A percentile compares a stretch with the other conserved stretches of the same genome.
Conservation (phyloP, 1,140 invertebrate species). For the Pantala flavescens region DNA sequence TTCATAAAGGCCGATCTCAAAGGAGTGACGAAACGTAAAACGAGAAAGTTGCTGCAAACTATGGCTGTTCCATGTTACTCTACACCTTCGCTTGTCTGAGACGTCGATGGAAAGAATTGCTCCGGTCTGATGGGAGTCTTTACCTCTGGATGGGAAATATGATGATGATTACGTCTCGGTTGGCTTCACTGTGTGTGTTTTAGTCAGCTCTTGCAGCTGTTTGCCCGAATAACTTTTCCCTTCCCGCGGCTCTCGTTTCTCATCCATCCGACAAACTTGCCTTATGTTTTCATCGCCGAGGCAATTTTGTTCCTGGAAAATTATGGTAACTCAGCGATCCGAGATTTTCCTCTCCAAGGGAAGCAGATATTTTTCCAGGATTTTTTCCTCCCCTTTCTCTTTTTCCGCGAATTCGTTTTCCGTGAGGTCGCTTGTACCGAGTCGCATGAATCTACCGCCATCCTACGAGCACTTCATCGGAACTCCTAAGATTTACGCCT, state of each 20-base stretch:
- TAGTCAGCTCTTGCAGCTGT: conserved; percentile 7
- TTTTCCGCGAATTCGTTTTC: no score
- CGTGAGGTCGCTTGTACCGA: no score
- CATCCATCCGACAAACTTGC: conserved; percentile 4
- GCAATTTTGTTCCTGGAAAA: neutral
- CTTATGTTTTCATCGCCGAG: neutral
- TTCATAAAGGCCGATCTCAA: neutral
- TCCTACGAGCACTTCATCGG: no score
- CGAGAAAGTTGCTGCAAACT: neutral
- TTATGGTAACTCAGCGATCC: neutral
- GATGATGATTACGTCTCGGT: neutral
- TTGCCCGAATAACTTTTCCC: conserved; percentile 9
- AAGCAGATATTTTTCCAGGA: neutral
- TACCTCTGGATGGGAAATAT: neutral
- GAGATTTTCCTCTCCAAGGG: neutral
- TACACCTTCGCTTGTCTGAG: neutral
- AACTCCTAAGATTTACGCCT: no score
- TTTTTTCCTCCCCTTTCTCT: neutral
- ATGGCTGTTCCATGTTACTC: neutral
- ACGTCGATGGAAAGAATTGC: neutral
- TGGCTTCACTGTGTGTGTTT: neutral
- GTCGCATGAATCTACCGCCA: no score
- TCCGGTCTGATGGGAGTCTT: neutral
- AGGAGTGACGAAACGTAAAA: neutral
- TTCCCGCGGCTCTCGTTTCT: neutral